Conservation (phyloP, 2,888 invertebrate species). For the Sipha maydis region DNA sequence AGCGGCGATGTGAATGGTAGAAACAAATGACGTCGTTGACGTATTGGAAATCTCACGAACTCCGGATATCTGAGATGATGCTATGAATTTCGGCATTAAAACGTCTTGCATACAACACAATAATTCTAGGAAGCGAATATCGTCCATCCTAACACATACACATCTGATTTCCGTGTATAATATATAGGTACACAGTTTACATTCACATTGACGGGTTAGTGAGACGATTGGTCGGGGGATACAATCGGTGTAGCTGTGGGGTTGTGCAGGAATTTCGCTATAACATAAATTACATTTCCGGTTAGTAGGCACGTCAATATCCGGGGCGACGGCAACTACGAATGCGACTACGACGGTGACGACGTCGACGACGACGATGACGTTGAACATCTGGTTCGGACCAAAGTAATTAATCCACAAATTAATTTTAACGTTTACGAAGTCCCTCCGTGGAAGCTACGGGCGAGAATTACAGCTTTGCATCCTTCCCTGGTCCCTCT, state of each 20-base stretch:
- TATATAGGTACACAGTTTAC: neutral
- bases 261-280: neutral
- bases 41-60: no score
- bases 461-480: constrained; percentile 1
- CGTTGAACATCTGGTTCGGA: neutral
- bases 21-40: no score
- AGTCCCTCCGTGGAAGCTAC: neutral
- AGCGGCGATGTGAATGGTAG: no score
- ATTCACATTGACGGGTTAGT: no score
- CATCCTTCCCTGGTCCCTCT: neutral
- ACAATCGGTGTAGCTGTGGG: neutral
- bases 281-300: constrained; percentile 45
- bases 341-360: neutral
- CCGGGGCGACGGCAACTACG: neutral
- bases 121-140: neutral
- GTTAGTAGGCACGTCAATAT: constrained; percentile 37
- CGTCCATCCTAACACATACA: neutral
- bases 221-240: no score
- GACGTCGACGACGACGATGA: neutral
- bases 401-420: constrained; percentile 34
- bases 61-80: no score
- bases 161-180: neutral
- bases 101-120: neutral
- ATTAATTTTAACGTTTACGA: constrained; percentile 27
- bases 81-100: no score